These are phyloP conservation scores for Agrochola lota DNA, from an alignment of 2,888 invertebrate genomes.

Conservation along the genomic window DNA sequence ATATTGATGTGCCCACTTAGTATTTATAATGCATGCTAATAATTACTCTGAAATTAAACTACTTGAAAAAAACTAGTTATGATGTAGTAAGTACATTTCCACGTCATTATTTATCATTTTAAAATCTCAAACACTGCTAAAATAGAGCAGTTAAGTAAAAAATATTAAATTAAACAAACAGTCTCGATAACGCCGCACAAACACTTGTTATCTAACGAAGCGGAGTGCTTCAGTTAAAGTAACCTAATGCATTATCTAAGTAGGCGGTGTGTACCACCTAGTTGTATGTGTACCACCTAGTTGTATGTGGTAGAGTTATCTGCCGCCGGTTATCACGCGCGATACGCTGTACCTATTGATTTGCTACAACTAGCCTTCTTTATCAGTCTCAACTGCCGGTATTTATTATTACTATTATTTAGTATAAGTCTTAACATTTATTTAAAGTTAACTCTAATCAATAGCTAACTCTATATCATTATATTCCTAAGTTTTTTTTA, in stretches of 20 bases:
- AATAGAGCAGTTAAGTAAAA: conserved; percentile 9
- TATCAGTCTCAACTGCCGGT: conserved; percentile 17
- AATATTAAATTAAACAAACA: conserved; percentile 19
- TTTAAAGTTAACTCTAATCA: neutral
- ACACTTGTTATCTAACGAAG: conserved; percentile 35
- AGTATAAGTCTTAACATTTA: neutral
- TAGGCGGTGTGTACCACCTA: conserved; percentile 2
- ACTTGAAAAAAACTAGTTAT: no score
- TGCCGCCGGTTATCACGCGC: conserved; percentile 35
- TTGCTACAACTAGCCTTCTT: conserved; percentile 34
- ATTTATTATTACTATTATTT: no score
- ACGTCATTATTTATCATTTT: neutral
- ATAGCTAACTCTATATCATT: neutral
- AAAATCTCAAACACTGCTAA: neutral
- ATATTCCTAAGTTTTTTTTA: neutral
- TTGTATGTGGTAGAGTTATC: conserved; percentile 12
- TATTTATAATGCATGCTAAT: neutral
- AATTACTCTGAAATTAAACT: neutral
- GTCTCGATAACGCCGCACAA: conserved; percentile 23
- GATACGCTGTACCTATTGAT: conserved; percentile 42
- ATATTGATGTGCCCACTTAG: neutral
- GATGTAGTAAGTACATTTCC: neutral
- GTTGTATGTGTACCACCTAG: neutral
- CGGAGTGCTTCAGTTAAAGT: conserved; percentile 31
- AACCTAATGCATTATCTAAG: conserved; percentile 46